A percentile compares a stretch with the other conserved stretches of the same genome.
These are phyloP conservation scores for Glareola pratincola DNA, from an alignment of 2,113 vertebrate genomes.

Conservation along the genomic window DNA sequence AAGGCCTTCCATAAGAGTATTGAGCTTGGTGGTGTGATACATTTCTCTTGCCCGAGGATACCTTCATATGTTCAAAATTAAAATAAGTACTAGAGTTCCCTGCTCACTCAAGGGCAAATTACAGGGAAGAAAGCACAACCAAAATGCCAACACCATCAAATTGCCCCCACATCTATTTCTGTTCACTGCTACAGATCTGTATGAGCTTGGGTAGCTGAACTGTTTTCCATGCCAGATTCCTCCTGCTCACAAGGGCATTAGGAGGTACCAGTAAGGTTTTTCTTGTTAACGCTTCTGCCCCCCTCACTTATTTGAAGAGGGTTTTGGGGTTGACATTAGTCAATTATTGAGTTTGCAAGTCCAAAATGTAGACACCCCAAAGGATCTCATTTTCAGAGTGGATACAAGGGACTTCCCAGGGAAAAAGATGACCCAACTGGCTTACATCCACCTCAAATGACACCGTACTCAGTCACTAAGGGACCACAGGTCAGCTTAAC, in stretches of 20 bases:
- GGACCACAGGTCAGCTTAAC: not conserved
- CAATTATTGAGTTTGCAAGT: not conserved
- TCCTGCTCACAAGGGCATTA: not conserved
- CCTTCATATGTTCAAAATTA: not conserved
- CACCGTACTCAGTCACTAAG: not conserved
- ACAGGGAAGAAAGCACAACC: not conserved
- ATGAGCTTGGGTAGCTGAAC: not conserved
- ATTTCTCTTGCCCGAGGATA: not conserved
- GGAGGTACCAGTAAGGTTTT: not conserved
- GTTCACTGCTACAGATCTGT: not conserved
- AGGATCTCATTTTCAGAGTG: not conserved
- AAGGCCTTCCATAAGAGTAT: no score
- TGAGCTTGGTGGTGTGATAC: no score
- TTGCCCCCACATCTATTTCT: not conserved
- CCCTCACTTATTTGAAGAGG: not conserved
- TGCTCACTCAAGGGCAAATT: not conserved
- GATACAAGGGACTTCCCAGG: not conserved
- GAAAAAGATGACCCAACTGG: not conserved
- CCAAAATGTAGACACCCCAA: not conserved
- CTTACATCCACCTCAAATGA: not conserved
- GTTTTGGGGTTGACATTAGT: not conserved
- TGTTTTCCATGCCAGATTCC: accelerated
- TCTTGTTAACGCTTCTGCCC: not conserved
- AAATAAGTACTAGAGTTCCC: not conserved
- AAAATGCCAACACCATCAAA: not conserved